Evolutionary conservation across 1,140 invertebrate genomes (phyloP), one percentile per base, ranked within the genome.

Genomic region (Microplitis demolitor): DNA sequence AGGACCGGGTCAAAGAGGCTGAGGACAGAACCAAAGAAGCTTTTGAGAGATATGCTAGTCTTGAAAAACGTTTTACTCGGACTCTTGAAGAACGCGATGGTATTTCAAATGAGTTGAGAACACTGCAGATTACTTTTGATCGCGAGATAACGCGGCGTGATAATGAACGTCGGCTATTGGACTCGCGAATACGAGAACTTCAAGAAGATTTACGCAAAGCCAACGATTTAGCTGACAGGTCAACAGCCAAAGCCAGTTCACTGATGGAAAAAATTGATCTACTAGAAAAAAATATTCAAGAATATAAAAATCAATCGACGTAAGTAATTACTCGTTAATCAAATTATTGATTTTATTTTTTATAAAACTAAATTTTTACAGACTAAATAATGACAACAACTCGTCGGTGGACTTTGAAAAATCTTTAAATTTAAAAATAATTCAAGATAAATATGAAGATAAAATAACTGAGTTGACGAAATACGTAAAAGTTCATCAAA

Each of bases 401-500:
- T 14, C 33, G 8, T n/a, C 56, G 68, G 54, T 56, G 50, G 51
- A 66, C 13, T 11, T 16, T 16, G 68, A 73, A 62, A 71, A 61
- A 61, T 53, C 45, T 37, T 35, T 58, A 5, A 50, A 51, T 35
- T 76, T 86, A n/a, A 83, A 83, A 70, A 77, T 81, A 54, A 68
- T 87, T 2, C 82, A 85, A 75, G 78, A 85, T 56, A 80, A 84
- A 58, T 85, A 77, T 74, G 84, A 87, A 54, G 78, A 78, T 2
- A 87, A 82, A 73, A 83, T 83, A 4, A 81, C 79, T 71, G 84
- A 88, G 71, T 80, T 88, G 66, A 85, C 81, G 66, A 78, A 81
- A 64, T 84, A 87, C 69, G 86, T 89, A 45, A 83, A 85, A 79
- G 79, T 76, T 69, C 84, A 88, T 78, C 83, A 85, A 72, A 84